These are phyloP conservation scores for Nipponia nippon DNA, from an alignment of 2,113 vertebrate genomes.

Conservation along the genomic window DNA sequence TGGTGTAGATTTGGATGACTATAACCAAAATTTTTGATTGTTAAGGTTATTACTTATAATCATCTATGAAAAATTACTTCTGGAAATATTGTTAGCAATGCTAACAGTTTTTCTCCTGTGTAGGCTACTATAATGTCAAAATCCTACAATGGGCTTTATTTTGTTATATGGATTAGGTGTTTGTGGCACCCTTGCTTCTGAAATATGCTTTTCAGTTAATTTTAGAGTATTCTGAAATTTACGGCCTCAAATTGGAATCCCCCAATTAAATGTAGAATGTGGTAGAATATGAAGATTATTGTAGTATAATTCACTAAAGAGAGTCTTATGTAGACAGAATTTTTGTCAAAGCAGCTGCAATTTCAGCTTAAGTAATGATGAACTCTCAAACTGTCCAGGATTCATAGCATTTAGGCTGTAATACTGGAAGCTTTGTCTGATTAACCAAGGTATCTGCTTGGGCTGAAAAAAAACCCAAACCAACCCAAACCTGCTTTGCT, in stretches of 20 bases:
- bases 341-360: background rate
- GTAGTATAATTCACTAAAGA: background rate
- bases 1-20: background rate
- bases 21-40: background rate
- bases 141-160: background rate
- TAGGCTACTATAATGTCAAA: background rate
- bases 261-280: background rate
- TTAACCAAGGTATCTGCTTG: background rate
- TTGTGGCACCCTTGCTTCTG: background rate
- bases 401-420: background rate
- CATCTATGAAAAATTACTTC: background rate
- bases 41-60: background rate
- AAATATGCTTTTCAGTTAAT: background rate
- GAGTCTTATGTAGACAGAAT: background rate
- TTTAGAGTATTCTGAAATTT: background rate
- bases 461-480: background rate
- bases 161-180: background rate
- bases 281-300: background rate
- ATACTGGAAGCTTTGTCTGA: background rate
- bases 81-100: background rate
- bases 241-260: background rate
- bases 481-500: background rate
- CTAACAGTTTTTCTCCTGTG: background rate
- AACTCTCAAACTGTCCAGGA: background rate
- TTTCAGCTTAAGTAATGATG: background rate